Percentiles rank a stretch among this genome's conserved stretches.
These are phyloP conservation scores for Phymorhynchus buccinoides DNA, from an alignment of 1,140 invertebrate species.

Conservation along the genomic window DNA sequence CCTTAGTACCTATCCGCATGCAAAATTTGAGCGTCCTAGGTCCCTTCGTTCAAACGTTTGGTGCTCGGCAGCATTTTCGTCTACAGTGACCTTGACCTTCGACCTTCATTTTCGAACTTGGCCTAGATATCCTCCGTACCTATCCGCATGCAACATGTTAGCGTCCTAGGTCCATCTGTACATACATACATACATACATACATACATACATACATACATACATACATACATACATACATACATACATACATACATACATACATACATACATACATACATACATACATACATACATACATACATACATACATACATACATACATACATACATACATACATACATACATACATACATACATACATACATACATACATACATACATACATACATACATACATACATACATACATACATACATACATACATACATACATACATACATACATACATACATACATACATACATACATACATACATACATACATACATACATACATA, in stretches of 20 bases:
- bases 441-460: conserved; percentile 30
- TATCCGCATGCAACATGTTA: too few species aligned
- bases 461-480: conserved; percentile 24
- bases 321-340: conserved; percentile 22
- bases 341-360: background rate
- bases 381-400: background rate
- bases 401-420: background rate
- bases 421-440: background rate
- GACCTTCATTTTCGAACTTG: too few species aligned
- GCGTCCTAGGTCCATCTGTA: too few species aligned
- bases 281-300: conserved; percentile 8
- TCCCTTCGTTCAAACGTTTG: too few species aligned
- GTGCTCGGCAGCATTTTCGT: too few species aligned
- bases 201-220: too few species aligned
- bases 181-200: too few species aligned
- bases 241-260: conserved; percentile 29
- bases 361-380: background rate
- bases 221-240: background rate
- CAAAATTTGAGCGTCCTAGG: too few species aligned
- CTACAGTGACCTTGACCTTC: too few species aligned
- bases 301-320: background rate
- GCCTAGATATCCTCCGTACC: too few species aligned
- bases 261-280: conserved; percentile 38
- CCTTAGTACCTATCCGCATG: too few species aligned
- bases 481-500: conserved; percentile 31